Evolutionary conservation across 2,797 vertebrate species (phyloP).

Genomic region (Eulemur mongoz): DNA sequence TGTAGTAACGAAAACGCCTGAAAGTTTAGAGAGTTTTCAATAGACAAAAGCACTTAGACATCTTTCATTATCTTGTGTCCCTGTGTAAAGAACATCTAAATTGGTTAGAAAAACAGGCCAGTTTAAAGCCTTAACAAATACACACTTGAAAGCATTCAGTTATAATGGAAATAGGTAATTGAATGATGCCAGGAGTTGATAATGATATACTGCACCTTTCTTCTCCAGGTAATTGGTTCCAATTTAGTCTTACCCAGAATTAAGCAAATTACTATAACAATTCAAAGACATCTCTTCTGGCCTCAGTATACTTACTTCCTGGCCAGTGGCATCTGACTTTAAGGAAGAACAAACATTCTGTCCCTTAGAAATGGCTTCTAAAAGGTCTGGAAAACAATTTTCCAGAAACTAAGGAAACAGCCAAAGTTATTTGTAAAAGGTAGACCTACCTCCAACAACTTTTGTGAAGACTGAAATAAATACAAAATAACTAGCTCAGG

Average conservation of each 20-base stretch:
- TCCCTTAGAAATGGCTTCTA: conserved; percentile 4
- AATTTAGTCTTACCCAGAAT: not conserved
- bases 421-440: not conserved
- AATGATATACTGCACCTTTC: not conserved
- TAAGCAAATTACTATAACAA: not conserved
- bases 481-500: not conserved
- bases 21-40: not conserved
- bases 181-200: not conserved
- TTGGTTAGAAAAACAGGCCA: not conserved
- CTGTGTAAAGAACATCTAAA: not conserved
- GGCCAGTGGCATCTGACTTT: not conserved
- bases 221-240: conserved; percentile 8
- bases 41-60: not conserved
- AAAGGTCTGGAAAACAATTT: not conserved
- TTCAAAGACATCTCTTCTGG: not conserved
- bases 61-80: not conserved
- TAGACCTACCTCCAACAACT: not conserved
- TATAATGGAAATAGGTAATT: not conserved
- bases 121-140: conserved; percentile 16
- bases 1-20: not conserved
- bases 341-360: not conserved
- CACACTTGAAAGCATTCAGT: not conserved
- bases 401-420: not conserved
- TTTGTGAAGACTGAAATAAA: not conserved
- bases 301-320: not conserved